Evolutionary conservation across 2,797 vertebrate species (phyloP).

Genomic region (Petrocephalus sullivani): DNA sequence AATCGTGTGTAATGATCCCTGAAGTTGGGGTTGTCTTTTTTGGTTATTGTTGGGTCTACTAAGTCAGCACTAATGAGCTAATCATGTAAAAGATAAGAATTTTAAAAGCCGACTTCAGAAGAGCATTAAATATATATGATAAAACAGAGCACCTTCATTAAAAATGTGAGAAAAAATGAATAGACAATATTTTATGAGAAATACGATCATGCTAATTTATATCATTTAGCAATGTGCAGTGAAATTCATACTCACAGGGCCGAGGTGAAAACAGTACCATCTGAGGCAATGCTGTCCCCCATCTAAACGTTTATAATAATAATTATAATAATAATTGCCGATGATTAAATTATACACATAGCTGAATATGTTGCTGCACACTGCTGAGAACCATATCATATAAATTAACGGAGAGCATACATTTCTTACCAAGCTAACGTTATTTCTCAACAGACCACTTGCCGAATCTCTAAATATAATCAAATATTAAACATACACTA

Average conservation of each 20-base stretch:
- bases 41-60: constrained; percentile 12
- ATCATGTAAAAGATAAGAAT: constrained; percentile 33
- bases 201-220: background rate
- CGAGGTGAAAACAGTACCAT: background rate
- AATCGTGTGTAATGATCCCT: constrained; percentile 30
- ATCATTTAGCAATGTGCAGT: constrained; percentile 29
- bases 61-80: constrained; percentile 38
- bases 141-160: constrained; percentile 48
- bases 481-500: background rate
- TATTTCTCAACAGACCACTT: constrained; percentile 41
- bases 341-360: background rate
- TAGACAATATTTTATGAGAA: background rate
- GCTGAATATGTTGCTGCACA: background rate
- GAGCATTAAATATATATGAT: constrained; percentile 41
- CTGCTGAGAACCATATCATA: constrained; percentile 18
- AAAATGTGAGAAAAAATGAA: constrained; percentile 24
- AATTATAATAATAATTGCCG: background rate
- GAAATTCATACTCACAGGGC: background rate
- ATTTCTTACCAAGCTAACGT: constrained; percentile 29
- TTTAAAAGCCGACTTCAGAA: constrained; percentile 29
- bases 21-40: constrained; percentile 28
- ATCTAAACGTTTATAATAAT: background rate
- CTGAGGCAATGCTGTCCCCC: background rate
- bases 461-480: constrained; percentile 25
- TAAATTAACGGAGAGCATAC: constrained; percentile 29